Conservation (phyloP, 2,113 vertebrate species). For the Ovis aries region ARS-UI_Ramb_v3.0 NC_056054.1:169286001-169286500, state of each 20-base stretch:
- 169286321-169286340: slow-evolving; percentile 17
- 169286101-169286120: background rate
- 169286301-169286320: background rate
- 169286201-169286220: background rate
- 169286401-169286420: background rate
- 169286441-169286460: background rate
- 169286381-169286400: background rate
- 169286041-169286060: background rate
- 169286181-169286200: background rate
- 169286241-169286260: background rate
- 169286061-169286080: background rate
- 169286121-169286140: background rate
- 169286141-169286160: background rate
- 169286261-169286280: background rate
- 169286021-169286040: background rate
- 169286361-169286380: background rate
- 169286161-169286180: background rate
- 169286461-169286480: background rate
- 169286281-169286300: slow-evolving; percentile 5
- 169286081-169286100: background rate
- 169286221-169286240: background rate
- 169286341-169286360: background rate
- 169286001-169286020: background rate
- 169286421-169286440: background rate
- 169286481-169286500: background rate